Evolutionary conservation across 2,888 invertebrate genomes (phyloP).

Genomic region (Cylindroiulus punctatus): DNA sequence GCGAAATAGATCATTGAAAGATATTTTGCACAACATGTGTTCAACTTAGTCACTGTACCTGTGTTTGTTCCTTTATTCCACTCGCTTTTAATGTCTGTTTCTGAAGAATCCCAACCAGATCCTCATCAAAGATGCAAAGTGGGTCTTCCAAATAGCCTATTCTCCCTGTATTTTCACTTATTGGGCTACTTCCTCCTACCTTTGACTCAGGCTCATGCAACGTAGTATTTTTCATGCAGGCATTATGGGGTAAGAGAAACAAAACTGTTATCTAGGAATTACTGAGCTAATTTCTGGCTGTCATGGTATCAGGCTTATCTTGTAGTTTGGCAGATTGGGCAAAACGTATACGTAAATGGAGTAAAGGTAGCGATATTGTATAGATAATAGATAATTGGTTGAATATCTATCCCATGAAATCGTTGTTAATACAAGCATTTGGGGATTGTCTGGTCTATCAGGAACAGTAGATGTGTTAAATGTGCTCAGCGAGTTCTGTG

Average conservation of each 20-base stretch:
- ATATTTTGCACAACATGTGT: no score
- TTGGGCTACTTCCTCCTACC: neutral
- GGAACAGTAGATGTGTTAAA: no score
- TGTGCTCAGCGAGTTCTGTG: no score
- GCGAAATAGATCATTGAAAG: no score
- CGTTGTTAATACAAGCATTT: no score
- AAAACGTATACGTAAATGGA: neutral
- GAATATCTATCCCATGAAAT: neutral
- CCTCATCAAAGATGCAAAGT: no score
- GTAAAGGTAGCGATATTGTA: neutral
- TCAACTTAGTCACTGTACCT: no score
- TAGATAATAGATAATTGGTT: neutral
- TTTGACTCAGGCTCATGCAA: neutral
- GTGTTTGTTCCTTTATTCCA: no score
- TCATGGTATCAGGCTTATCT: neutral
- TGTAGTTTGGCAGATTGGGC: neutral
- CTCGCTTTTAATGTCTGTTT: no score
- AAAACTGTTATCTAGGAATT: neutral
- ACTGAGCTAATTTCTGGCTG: neutral
- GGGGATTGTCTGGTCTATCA: no score
- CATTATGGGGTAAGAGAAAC: neutral
- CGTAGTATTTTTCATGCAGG: neutral
- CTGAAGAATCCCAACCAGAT: no score
- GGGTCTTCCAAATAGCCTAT: no score
- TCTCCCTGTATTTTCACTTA: neutral